Base-by-base conservation (phyloP, 2,113 vertebrate species). In the Emydura subglobosa region DNA sequence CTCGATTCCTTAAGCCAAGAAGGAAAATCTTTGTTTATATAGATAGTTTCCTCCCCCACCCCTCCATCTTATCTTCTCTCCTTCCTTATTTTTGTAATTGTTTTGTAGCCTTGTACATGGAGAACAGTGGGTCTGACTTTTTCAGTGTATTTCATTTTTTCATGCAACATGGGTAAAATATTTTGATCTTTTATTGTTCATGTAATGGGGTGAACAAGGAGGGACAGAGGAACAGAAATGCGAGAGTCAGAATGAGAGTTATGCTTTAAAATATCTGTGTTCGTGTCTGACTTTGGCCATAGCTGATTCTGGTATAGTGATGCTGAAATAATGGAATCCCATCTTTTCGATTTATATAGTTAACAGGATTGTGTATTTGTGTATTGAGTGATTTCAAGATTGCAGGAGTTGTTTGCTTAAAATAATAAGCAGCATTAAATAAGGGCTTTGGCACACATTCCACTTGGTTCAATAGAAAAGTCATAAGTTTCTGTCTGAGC, bases 381-480 rank as follows among this genome's bases (percentile, higher is more conserved):
- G 21, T 55, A 1, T 83, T 88, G 55, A 91, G 72, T 89, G 65
- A 79, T 93, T 25, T 68, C 6, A 78, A 76, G 24, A 29, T 6
- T 59, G 39, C 25, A 21, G 27, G 51, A 79, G 51, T 54, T 85
- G 29, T 42, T 89, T 80, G 81, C 47, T 80, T 82, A 24, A 54
- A 29, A 29, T 91, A 72, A 1, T 79, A 57, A 29, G 6, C 55
- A 7, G 94, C 42, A 9, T 65, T 89, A 83, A 85, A 53, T 87
- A 31, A 83, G 95, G 87, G 50, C 13, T 53, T 25, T 65, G 13
- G 49, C 42, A 34, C 53, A 74, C 87, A 82, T 96, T 95, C 79
- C 79, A 82, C 29, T 94, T 88, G 88, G 79, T 92, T 59, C 78
- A 87, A 61, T 76, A 94, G 85, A 78, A 86, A 90, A 44, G 65